These are phyloP conservation scores for Halocynthia roretzi DNA, from an alignment of 23 tunicate genomes.

Conservation along the genomic window DNA sequence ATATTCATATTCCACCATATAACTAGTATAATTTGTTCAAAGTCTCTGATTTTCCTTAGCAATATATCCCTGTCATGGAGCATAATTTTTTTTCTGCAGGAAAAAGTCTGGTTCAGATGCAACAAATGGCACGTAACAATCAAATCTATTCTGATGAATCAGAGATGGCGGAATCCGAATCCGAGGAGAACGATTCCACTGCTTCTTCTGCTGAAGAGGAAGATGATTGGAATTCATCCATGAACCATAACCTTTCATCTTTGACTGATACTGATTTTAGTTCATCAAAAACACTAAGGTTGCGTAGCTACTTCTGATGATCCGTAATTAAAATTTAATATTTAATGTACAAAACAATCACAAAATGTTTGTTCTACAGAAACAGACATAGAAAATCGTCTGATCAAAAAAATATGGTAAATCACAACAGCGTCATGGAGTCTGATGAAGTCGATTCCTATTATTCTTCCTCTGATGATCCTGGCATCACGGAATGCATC, in stretches of 20 bases:
- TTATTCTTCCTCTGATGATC: constrained; percentile 13
- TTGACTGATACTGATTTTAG: background rate
- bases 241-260: background rate
- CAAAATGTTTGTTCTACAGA: too few species aligned
- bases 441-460: constrained; percentile 19
- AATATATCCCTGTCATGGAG: background rate
- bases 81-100: constrained; percentile 28
- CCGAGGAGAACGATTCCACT: constrained; percentile 28
- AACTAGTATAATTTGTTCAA: background rate
- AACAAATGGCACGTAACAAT: constrained; percentile 47
- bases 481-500: constrained; percentile 16
- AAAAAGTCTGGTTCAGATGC: constrained; percentile 72
- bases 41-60: background rate
- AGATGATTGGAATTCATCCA: background rate
- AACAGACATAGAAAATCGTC: too few species aligned
- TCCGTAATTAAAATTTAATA: too few species aligned
- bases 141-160: constrained; percentile 72
- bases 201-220: constrained; percentile 19
- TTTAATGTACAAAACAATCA: too few species aligned
- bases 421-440: background rate
- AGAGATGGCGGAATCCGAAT: constrained; percentile 35
- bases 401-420: too few species aligned
- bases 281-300: too few species aligned
- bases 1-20: background rate
- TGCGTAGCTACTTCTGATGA: too few species aligned